These are phyloP conservation scores for Arrhamphus sclerolepis DNA, from an alignment of 2,797 vertebrate genomes.

Conservation along the genomic window DNA sequence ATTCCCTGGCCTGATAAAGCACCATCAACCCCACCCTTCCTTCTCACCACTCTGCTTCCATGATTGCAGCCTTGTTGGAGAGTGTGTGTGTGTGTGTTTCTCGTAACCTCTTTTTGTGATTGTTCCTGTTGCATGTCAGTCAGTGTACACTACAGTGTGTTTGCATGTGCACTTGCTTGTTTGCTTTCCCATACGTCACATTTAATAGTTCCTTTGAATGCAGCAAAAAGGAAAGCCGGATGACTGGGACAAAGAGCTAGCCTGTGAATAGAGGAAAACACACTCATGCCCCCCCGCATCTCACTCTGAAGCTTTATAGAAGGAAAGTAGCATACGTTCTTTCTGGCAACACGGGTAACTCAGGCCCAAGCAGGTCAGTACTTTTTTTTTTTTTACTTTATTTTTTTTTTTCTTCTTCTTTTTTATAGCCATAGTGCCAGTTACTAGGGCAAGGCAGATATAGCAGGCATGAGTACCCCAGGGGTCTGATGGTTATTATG, in stretches of 20 bases:
- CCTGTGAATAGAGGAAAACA: slow-evolving; percentile 33
- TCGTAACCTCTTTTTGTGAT: background rate
- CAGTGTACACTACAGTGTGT: slow-evolving; percentile 18
- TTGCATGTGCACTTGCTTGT: slow-evolving; percentile 28
- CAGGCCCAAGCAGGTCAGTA: slow-evolving; percentile 36
- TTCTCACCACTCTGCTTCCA: slow-evolving; percentile 41
- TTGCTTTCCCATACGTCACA: slow-evolving; percentile 60
- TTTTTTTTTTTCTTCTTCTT: too few species aligned
- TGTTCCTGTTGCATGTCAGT: slow-evolving; percentile 7
- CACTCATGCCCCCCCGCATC: slow-evolving; percentile 29
- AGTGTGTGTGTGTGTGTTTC: slow-evolving; percentile 26
- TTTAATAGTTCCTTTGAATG: slow-evolving; percentile 66
- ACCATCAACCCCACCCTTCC: slow-evolving; percentile 54
- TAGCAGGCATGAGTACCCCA: slow-evolving; percentile 49
- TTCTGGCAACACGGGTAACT: slow-evolving; percentile 23
- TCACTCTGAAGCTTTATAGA: slow-evolving; percentile 24
- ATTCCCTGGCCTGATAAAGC: slow-evolving; percentile 54
- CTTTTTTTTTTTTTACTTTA: slow-evolving; percentile 40
- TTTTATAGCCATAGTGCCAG: slow-evolving; percentile 49
- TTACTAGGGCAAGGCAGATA: slow-evolving; percentile 50
- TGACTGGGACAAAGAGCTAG: slow-evolving; percentile 52
- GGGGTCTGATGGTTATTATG: slow-evolving; percentile 60
- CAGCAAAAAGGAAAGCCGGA: slow-evolving; percentile 52
- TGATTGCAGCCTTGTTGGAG: slow-evolving; percentile 34
- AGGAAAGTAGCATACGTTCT: slow-evolving; percentile 29